These are phyloP conservation scores for Cyrtonyx montezumae DNA, from an alignment of 2,113 vertebrate species.

Conservation along the genomic window DNA sequence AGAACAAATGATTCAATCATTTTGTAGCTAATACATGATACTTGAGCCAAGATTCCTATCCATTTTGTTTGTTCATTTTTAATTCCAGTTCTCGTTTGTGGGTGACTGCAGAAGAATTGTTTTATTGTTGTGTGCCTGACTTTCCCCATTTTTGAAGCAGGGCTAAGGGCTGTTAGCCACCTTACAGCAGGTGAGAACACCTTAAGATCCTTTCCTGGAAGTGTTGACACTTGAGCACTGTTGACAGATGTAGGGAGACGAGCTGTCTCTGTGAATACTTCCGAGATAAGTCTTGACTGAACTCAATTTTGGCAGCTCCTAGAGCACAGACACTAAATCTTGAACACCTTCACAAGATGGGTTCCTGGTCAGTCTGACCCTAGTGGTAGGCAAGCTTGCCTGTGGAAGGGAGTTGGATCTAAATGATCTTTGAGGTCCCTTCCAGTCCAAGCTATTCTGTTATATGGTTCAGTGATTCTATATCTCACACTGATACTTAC, in stretches of 20 bases:
- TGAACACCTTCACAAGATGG: constrained; percentile 13
- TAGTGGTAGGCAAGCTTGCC: too few species aligned
- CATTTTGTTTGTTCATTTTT: background rate
- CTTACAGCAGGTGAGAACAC: background rate
- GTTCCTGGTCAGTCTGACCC: too few species aligned
- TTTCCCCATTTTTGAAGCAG: background rate
- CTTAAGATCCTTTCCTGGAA: constrained; percentile 18
- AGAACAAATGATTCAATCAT: background rate
- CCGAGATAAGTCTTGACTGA: background rate
- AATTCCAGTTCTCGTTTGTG: background rate
- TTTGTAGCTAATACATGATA: background rate
- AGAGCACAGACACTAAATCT: background rate
- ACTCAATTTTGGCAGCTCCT: constrained; percentile 22
- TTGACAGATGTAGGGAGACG: constrained; percentile 11
- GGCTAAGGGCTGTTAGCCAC: background rate
- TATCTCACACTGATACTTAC: background rate
- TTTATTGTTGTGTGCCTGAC: constrained; percentile 15
- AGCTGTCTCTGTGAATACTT: constrained; percentile 30
- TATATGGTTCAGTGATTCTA: too few species aligned
- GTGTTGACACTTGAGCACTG: constrained; percentile 21
- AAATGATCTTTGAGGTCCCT: too few species aligned
- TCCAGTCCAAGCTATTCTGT: too few species aligned
- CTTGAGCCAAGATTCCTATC: background rate
- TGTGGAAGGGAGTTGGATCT: too few species aligned
- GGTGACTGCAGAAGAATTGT: constrained; percentile 24